Evolutionary conservation across 2,888 invertebrate species (phyloP), one percentile per base, ranked within the genome.

Genomic region (Eubasilissa splendida): DNA sequence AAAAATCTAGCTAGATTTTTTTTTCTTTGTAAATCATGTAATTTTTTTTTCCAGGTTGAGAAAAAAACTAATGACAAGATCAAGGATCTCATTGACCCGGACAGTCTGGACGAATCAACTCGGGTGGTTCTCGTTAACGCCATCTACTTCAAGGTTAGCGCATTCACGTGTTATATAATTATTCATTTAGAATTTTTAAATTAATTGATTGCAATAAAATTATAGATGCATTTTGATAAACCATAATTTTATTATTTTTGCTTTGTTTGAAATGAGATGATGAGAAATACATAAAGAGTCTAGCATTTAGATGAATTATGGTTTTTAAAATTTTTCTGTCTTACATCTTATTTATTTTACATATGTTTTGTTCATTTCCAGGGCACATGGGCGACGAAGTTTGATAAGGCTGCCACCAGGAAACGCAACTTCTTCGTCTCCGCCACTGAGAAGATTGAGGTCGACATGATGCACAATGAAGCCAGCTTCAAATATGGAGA

Each of bases 11-110:
- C n/a, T n/a, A n/a, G n/a, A n/a, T n/a, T n/a, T n/a, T n/a, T n/a
- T n/a, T n/a, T n/a, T 1, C 22, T 22, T 22, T 22, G 22, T 22
- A 22, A 22, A 22, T 42, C 42, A 7, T 60, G 50, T 60, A 11
- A 3, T 75, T 52, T 63, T 60, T 63, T 77, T 58, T 76, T 86
- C 80, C 85, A 90, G 91, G 90, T 94, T 63, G 93, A 94, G 85
- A 87, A 91, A 5, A 92, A 95, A 86, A 99, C 99, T 0, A 93
- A 95, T 76, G 88, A 94, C 8, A 96, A 94, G 87, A 98, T 99
- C 79, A 93, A 93, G 84, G 91, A 97, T 85, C 89, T 99, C 1
- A 88, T 99, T 71, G 86, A 90, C 1, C 14, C 92, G 1, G 93
- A 90, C 83, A 89, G 90, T 85, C 86, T 96, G 0, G 85, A 89